Conservation (phyloP, 2,888 invertebrate genomes). For the Branchellion lobata region DNA sequence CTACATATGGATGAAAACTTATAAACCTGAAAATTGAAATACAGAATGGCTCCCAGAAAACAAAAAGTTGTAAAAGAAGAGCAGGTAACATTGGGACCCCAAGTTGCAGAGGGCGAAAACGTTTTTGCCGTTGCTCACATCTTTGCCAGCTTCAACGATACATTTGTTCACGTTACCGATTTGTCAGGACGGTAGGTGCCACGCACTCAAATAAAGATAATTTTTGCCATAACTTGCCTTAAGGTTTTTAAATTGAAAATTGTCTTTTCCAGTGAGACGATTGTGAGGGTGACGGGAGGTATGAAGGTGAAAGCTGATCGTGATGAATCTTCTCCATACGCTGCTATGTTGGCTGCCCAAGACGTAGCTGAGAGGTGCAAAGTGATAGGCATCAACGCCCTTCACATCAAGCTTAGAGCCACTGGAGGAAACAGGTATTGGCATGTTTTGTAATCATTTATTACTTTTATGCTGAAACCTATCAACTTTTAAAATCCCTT, state of each 20-base stretch:
- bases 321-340: conserved; percentile 99
- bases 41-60: conserved; percentile 88
- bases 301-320: conserved; percentile 99
- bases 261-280: conserved; percentile 65
- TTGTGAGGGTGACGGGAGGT: conserved; percentile 76
- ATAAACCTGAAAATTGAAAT: too few relatives aligned
- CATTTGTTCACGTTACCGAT: conserved; percentile 99
- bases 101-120: conserved; percentile 92
- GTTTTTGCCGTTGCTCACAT: conserved; percentile 99
- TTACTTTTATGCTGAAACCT: background rate
- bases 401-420: conserved; percentile 95
- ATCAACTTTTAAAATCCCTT: background rate
- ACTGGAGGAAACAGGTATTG: conserved; percentile 83
- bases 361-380: conserved; percentile 99
- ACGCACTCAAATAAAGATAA: background rate
- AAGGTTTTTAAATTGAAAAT: too few relatives aligned
- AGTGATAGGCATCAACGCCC: conserved; percentile 89
- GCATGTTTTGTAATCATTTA: background rate
- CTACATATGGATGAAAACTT: too few relatives aligned
- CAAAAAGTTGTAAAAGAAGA: conserved; percentile 89
- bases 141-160: conserved; percentile 99
- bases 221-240: too few relatives aligned
- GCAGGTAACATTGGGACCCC: conserved; percentile 91
- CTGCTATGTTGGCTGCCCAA: conserved; percentile 99
- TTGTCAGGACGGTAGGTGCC: conserved; percentile 78